Evolutionary conservation across 2,888 invertebrate genomes (phyloP).

Genomic region (Quadriops clusia): DNA sequence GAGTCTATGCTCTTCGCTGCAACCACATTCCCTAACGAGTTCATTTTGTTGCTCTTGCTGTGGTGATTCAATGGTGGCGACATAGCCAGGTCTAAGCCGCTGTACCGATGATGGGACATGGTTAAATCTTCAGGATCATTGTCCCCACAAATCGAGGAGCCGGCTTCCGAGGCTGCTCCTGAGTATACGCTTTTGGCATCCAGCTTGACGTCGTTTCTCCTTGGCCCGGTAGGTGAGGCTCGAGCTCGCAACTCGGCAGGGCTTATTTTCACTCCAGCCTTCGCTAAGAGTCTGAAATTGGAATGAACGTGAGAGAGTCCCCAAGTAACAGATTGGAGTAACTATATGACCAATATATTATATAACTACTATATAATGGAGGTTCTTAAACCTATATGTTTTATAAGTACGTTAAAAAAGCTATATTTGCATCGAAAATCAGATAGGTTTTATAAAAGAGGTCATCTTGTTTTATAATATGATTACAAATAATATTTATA

Average conservation of each 20-base stretch:
- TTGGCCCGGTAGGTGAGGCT: conserved; percentile 75
- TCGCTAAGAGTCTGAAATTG: conserved; percentile 57
- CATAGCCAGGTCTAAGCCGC: conserved; percentile 30
- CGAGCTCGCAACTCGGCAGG: conserved; percentile 73
- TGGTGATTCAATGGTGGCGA: conserved; percentile 40
- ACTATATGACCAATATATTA: too few relatives aligned
- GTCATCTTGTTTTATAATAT: too few relatives aligned
- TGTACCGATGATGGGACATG: conserved; percentile 45
- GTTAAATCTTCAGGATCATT: conserved; percentile 79
- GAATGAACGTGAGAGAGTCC: not conserved
- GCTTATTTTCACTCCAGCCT: conserved; percentile 79
- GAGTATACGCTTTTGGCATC: conserved; percentile 59
- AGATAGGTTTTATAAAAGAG: too few relatives aligned
- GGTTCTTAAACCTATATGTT: too few relatives aligned
- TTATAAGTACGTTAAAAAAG: too few relatives aligned
- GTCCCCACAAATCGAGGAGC: conserved; percentile 62
- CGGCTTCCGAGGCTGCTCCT: conserved; percentile 56
- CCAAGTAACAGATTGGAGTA: too few relatives aligned
- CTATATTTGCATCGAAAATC: too few relatives aligned
- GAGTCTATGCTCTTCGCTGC: conserved; percentile 55
- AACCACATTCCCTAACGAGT: conserved; percentile 39
- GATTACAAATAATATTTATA: too few relatives aligned
- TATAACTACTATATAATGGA: too few relatives aligned
- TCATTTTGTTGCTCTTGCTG: conserved; percentile 40
- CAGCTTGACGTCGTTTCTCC: conserved; percentile 63